These are phyloP conservation scores for Proisotoma minuta DNA, from an alignment of 2,888 invertebrate species.

Conservation along the genomic window DNA sequence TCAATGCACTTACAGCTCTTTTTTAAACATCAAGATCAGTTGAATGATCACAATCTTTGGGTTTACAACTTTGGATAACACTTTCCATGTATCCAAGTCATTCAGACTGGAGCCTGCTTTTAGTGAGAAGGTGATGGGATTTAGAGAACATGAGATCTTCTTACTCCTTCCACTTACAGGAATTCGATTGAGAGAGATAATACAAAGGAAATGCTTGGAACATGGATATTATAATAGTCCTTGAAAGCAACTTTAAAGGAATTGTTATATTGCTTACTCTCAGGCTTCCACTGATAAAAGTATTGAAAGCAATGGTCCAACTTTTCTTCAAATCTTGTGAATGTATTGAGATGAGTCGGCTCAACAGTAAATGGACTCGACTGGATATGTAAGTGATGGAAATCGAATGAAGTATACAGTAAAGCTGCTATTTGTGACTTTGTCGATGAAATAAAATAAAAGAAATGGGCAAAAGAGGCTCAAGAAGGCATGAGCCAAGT, in stretches of 20 bases:
- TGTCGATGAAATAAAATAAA: conserved; percentile 6
- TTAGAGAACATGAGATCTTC: conserved; percentile 1
- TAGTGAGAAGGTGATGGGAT: background rate
- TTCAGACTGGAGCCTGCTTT: background rate
- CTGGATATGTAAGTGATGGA: background rate
- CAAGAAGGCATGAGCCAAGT: background rate
- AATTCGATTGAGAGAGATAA: conserved; percentile 5
- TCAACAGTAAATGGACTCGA: conserved; percentile 6
- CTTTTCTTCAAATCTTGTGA: background rate
- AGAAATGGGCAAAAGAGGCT: background rate
- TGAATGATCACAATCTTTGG: background rate
- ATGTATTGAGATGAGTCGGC: conserved; percentile 2
- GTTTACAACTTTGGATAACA: background rate
- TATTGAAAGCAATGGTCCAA: background rate
- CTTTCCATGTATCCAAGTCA: background rate
- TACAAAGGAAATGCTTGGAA: conserved; percentile 5
- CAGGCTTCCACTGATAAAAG: background rate
- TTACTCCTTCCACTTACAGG: background rate
- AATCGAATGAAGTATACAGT: too few species aligned
- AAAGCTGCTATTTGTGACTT: conserved; percentile 6
- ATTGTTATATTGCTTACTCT: background rate
- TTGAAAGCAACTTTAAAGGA: background rate
- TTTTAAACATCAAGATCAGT: background rate
- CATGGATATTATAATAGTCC: too few species aligned
- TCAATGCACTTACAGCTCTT: conserved; percentile 2